Conservation (phyloP, 2,888 invertebrate genomes). For the Thereva nobilitata region DNA sequence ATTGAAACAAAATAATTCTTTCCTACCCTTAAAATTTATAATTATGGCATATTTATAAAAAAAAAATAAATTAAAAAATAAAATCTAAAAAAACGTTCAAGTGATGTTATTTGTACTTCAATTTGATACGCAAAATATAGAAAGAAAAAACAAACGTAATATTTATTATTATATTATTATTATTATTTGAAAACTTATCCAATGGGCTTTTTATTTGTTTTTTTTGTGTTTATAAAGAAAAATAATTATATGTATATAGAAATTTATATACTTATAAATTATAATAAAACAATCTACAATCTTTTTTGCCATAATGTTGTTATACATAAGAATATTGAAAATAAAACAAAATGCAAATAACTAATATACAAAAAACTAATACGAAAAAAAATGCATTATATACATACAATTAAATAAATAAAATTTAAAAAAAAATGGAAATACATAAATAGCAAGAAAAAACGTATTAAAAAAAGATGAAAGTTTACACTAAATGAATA, state of each 20-base stretch:
- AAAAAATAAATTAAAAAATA: too few species aligned
- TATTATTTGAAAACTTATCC: too few species aligned
- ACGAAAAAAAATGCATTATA: slow-evolving; percentile 31
- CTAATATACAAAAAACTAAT: slow-evolving; percentile 20
- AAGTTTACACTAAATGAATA: slow-evolving; percentile 5
- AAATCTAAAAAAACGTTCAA: too few species aligned
- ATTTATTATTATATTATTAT: too few species aligned
- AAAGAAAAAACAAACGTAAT: too few species aligned
- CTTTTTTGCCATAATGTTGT: slow-evolving; percentile 32
- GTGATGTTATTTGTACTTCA: too few species aligned
- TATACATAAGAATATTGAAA: slow-evolving; percentile 25
- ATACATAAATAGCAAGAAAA: slow-evolving; percentile 10
- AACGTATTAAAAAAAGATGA: slow-evolving; percentile 24
- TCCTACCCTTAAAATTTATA: too few species aligned
- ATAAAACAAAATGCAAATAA: slow-evolving; percentile 28
- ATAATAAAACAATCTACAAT: slow-evolving; percentile 27
- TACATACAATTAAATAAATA: slow-evolving; percentile 21
- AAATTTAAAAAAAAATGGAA: slow-evolving; percentile 32
- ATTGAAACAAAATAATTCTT: too few species aligned
- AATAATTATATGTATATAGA: slow-evolving; percentile 25
- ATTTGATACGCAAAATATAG: too few species aligned
- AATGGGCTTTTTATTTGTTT: too few species aligned
- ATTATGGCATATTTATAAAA: too few species aligned
- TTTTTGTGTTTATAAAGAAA: slow-evolving; percentile 3
- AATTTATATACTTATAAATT: slow-evolving; percentile 34